Percentiles rank a stretch among this genome's conserved stretches.
Evolutionary conservation across 2,797 vertebrate species (phyloP).

Genomic region (Gambusia yucatana): DNA sequence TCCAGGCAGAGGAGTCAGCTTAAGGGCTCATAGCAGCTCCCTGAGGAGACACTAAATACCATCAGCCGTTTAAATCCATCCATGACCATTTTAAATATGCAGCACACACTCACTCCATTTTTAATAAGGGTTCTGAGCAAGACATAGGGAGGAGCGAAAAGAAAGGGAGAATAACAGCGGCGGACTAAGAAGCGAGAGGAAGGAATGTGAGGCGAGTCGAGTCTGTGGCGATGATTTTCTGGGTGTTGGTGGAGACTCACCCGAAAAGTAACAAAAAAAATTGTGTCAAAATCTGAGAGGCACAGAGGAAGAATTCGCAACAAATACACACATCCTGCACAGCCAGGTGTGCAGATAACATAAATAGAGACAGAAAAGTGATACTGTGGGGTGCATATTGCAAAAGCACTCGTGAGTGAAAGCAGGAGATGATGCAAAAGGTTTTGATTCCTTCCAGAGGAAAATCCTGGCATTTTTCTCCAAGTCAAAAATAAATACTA

Average conservation of each 20-base stretch:
- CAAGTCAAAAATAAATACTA: conserved; percentile 66
- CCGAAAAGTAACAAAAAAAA: conserved; percentile 55
- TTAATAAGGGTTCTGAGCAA: conserved; percentile 77
- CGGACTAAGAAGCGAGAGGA: conserved; percentile 20
- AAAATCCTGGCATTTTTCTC: conserved; percentile 53
- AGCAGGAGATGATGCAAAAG: conserved; percentile 54
- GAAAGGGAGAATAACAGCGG: conserved; percentile 16
- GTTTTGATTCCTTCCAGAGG: conserved; percentile 59
- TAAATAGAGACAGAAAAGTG: conserved; percentile 18
- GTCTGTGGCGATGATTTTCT: conserved; percentile 76
- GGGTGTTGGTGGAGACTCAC: conserved; percentile 65
- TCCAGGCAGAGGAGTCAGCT: conserved; percentile 78
- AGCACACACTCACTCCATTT: conserved; percentile 76
- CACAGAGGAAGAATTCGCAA: conserved; percentile 51
- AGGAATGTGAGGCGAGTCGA: conserved; percentile 48
- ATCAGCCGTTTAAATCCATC: conserved; percentile 81
- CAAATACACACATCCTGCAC: conserved; percentile 26
- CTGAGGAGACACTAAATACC: conserved; percentile 81
- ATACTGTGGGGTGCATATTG: conserved; percentile 34
- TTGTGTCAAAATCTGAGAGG: conserved; percentile 72
- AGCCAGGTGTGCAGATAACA: conserved; percentile 36
- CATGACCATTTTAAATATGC: conserved; percentile 80
- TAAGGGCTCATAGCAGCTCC: conserved; percentile 78
- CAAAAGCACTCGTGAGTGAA: conserved; percentile 51
- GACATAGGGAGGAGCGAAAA: conserved; percentile 43